These are phyloP conservation scores for Drosophila dunni DNA, from an alignment of 1,140 invertebrate genomes.

Conservation along the genomic window DNA sequence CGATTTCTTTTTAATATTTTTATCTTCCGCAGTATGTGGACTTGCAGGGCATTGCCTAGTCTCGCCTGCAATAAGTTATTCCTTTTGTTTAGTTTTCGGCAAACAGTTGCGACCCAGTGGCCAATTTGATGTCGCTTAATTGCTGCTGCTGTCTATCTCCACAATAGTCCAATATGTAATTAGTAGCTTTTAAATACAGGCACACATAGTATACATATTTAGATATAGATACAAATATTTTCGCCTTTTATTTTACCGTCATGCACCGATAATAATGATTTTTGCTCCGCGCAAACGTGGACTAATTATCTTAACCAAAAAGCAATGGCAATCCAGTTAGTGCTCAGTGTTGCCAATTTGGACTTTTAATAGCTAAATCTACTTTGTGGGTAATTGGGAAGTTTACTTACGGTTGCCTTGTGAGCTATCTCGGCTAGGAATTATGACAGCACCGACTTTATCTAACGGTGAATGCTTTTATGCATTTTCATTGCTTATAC, in stretches of 20 bases:
- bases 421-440: neutral
- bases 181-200: neutral
- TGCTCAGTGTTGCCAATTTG: too few species aligned
- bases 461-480: neutral
- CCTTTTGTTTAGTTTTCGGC: neutral
- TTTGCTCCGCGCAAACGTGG: neutral
- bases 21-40: neutral
- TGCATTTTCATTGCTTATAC: constrained; percentile 10
- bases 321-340: too few species aligned
- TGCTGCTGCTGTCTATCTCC: constrained; percentile 2
- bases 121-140: constrained; percentile 38
- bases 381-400: too few species aligned
- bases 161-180: constrained; percentile 19
- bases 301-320: constrained; percentile 3
- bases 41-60: constrained; percentile 1
- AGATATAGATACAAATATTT: neutral
- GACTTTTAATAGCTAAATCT: too few species aligned
- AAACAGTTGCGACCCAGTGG: constrained; percentile 23
- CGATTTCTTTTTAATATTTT: too few species aligned
- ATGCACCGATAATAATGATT: constrained; percentile 47
- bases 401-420: too few species aligned
- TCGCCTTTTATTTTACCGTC: constrained; percentile 27
- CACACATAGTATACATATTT: too few species aligned
- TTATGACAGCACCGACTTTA: too few species aligned
- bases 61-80: neutral